These are phyloP conservation scores for Oscheius sp. DNA, from an alignment of 1,140 invertebrate species.

Conservation along the genomic window DNA sequence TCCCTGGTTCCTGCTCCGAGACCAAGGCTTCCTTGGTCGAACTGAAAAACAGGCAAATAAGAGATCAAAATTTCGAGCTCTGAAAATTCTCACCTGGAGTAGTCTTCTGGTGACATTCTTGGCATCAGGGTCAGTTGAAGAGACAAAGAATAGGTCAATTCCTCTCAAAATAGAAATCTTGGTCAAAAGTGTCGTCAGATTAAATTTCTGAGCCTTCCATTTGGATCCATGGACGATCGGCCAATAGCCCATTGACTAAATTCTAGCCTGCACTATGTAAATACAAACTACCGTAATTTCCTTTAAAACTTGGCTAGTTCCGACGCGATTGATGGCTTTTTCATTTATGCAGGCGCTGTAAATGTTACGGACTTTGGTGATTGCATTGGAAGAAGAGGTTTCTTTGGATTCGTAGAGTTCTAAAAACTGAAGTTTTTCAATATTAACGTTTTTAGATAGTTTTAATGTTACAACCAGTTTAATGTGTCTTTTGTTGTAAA, in stretches of 20 bases:
- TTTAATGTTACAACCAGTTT: too few species aligned
- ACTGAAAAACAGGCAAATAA: too few species aligned
- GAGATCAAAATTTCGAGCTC: too few species aligned
- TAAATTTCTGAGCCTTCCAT: slow-evolving; percentile 40
- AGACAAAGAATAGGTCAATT: slow-evolving; percentile 44
- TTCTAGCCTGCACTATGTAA: background rate
- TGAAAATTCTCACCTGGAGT: too few species aligned
- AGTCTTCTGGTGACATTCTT: slow-evolving; percentile 45
- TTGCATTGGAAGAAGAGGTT: slow-evolving; percentile 32
- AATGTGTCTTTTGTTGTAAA: too few species aligned
- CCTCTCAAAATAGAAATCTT: slow-evolving; percentile 8
- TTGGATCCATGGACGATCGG: slow-evolving; percentile 48
- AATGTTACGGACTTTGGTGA: slow-evolving; percentile 39
- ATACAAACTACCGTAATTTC: slow-evolving; percentile 28
- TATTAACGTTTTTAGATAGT: too few species aligned
- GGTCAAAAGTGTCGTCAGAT: slow-evolving; percentile 40
- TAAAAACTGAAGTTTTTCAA: slow-evolving; percentile 2
- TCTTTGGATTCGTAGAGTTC: background rate
- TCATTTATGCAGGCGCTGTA: slow-evolving; percentile 43
- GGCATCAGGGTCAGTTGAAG: slow-evolving; percentile 35
- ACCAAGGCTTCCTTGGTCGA: slow-evolving; percentile 54
- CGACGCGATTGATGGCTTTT: background rate
- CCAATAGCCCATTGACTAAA: slow-evolving; percentile 46
- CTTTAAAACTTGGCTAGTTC: background rate
- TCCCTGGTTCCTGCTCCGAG: slow-evolving; percentile 51